Conservation (phyloP, 2,113 vertebrate species). For the Diglossa brunneiventris region DNA sequence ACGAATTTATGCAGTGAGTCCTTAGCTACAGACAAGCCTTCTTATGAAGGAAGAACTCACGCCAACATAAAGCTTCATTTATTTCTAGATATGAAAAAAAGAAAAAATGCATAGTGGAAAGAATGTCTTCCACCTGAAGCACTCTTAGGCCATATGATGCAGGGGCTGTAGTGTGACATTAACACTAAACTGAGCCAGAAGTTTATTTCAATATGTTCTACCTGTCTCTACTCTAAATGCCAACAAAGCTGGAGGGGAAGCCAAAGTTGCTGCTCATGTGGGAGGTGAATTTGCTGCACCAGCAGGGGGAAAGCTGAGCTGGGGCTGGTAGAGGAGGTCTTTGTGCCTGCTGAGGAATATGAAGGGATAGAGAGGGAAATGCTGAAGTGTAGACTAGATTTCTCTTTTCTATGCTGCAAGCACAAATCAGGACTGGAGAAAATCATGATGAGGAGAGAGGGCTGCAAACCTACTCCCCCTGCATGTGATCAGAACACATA, state of each 20-base stretch:
- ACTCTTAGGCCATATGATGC: not conserved
- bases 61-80: not conserved
- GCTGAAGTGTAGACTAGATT: not conserved
- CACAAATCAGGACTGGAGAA: not conserved
- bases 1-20: not conserved
- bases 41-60: not conserved
- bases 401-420: not conserved
- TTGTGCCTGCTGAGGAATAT: not conserved
- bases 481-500: not conserved
- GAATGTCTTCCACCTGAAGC: not conserved
- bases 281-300: not conserved
- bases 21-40: constrained; percentile 2
- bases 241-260: not conserved
- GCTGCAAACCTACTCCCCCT: not conserved
- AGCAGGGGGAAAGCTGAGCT: not conserved
- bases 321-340: not conserved
- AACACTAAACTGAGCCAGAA: not conserved
- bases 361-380: not conserved
- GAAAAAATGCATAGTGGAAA: not conserved
- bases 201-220: not conserved
- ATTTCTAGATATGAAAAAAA: not conserved
- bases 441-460: not conserved
- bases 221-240: not conserved
- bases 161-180: not conserved
- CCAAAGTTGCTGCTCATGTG: not conserved